These are phyloP conservation scores for Pangasianodon hypophthalmus DNA, from an alignment of 2,113 vertebrate genomes.

Conservation along the genomic window DNA sequence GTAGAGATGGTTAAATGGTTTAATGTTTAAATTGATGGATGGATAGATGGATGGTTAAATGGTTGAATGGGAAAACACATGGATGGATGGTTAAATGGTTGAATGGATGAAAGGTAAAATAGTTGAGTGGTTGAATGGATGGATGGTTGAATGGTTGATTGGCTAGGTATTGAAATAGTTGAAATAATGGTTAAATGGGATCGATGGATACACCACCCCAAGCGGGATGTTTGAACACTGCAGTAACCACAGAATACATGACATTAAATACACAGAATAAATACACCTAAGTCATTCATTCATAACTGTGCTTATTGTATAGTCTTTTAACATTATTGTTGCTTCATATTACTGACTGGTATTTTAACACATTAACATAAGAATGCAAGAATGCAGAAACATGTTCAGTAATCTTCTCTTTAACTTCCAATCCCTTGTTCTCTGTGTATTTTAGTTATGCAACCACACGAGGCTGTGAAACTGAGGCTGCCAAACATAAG, in stretches of 20 bases:
- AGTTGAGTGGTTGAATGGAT: neutral
- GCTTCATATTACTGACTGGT: neutral
- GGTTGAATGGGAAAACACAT: neutral
- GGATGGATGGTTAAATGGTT: neutral
- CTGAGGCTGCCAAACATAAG: constrained; percentile 6
- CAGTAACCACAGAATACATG: neutral
- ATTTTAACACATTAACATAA: neutral
- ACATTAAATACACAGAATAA: neutral
- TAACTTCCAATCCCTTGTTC: constrained; percentile 1
- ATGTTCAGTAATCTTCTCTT: neutral
- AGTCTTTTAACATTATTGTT: neutral
- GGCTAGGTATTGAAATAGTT: neutral
- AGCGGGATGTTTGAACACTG: neutral
- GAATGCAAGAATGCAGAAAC: constrained; percentile 4
- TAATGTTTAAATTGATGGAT: neutral
- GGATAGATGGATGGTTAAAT: neutral
- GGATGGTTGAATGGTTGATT: neutral
- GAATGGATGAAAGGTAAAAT: neutral
- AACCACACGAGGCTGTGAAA: constrained; percentile 2
- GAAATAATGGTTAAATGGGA: neutral
- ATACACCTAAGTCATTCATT: neutral
- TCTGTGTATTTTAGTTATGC: constrained; percentile 5
- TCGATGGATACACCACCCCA: neutral
- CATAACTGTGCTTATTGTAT: neutral
- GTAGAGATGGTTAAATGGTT: neutral